These are phyloP conservation scores for Ethmia dodecea DNA, from an alignment of 2,888 invertebrate genomes.

Conservation along the genomic window DNA sequence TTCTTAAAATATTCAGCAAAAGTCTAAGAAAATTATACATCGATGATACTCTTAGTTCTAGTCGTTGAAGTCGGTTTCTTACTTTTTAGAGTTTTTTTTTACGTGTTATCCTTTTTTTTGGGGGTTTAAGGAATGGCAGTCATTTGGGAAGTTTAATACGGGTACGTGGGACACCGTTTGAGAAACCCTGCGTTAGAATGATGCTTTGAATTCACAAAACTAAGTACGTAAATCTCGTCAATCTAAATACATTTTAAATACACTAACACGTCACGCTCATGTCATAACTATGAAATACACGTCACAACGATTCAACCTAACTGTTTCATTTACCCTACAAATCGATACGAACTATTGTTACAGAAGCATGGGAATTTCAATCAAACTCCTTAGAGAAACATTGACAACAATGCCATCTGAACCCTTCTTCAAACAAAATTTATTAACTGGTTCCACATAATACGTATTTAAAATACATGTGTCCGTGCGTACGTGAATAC, in stretches of 20 bases:
- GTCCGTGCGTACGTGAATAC: conserved; percentile 64
- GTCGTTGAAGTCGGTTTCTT: no score
- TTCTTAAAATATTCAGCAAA: no score
- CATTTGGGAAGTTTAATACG: no score
- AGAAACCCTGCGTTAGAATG: no score
- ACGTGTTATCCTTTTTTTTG: no score
- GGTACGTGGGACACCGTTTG: no score
- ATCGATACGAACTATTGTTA: conserved; percentile 55
- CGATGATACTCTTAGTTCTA: no score
- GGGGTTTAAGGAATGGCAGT: no score
- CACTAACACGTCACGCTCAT: conserved; percentile 49
- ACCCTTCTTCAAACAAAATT: conserved; percentile 39
- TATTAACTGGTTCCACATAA: conserved; percentile 71
- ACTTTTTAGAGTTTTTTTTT: no score
- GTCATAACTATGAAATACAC: conserved; percentile 61
- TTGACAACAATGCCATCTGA: conserved; percentile 40
- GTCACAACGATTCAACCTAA: conserved; percentile 60
- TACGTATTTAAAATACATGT: conserved; percentile 76
- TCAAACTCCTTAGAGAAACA: conserved; percentile 40
- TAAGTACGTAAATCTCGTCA: no score
- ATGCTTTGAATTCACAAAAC: no score
- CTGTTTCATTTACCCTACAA: conserved; percentile 50
- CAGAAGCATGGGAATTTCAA: conserved; percentile 65
- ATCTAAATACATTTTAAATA: conserved; percentile 9
- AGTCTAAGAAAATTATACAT: no score